Percentiles rank a stretch among this genome's conserved stretches.
These are phyloP conservation scores for Zygaena filipendulae DNA, from an alignment of 2,888 invertebrate genomes.

Conservation along the genomic window DNA sequence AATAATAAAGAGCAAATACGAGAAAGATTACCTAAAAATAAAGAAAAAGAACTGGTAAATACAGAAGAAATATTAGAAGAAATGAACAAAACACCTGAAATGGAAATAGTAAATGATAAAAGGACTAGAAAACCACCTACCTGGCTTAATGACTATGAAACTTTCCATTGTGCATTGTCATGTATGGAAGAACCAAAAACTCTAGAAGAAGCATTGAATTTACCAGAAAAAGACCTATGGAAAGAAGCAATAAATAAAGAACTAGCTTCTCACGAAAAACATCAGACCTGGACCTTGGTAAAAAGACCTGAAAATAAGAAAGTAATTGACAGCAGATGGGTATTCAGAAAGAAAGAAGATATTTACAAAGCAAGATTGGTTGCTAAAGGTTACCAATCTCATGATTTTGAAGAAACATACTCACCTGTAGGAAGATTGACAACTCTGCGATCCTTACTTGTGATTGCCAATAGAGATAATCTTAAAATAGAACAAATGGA, in stretches of 20 bases:
- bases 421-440: conserved; percentile 5
- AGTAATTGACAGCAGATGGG: conserved; percentile 3
- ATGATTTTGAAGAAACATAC: conserved; percentile 3
- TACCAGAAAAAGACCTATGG: conserved; percentile 2
- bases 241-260: conserved; percentile 3
- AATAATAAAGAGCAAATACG: neutral
- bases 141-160: neutral
- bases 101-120: neutral
- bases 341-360: conserved; percentile 3
- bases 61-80: neutral
- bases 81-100: neutral
- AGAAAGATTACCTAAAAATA: neutral
- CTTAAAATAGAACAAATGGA: conserved; percentile 6
- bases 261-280: conserved; percentile 1
- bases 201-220: conserved; percentile 1
- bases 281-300: conserved; percentile 5
- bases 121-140: neutral
- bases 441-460: conserved; percentile 3
- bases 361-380: conserved; percentile 7
- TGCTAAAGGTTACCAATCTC: conserved; percentile 4
- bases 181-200: conserved; percentile 1
- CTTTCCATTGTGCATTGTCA: neutral
- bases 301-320: conserved; percentile 1
- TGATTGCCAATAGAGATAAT: conserved; percentile 4
- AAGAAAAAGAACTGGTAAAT: conserved; percentile 1